A percentile compares a stretch with the other conserved stretches of the same genome.
Conservation (phyloP, 2,797 vertebrate genomes). For the Chanos chanos region DNA sequence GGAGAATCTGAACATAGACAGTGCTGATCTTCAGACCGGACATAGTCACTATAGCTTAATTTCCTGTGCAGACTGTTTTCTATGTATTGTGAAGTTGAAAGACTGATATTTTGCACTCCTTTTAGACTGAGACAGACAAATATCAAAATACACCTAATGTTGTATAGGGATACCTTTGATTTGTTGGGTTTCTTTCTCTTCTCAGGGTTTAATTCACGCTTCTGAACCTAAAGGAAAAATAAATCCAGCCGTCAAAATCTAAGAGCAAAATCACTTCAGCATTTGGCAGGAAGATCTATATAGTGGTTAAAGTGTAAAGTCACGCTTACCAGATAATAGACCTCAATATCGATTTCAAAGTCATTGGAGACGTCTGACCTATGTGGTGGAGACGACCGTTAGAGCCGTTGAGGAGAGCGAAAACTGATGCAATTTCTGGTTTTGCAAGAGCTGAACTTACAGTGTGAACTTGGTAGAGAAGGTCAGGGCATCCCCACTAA, state of each 20-base stretch:
- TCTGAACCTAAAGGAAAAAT: slow-evolving; percentile 77
- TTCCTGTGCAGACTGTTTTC: too few species aligned
- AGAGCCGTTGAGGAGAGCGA: background rate
- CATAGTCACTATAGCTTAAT: background rate
- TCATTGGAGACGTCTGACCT: slow-evolving; percentile 86
- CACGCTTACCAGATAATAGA: slow-evolving; percentile 92
- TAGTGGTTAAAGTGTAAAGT: slow-evolving; percentile 8
- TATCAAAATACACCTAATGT: background rate
- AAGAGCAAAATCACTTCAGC: background rate
- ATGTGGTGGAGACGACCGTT: too few species aligned
- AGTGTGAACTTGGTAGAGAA: slow-evolving; percentile 86
- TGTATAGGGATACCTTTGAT: slow-evolving; percentile 79
- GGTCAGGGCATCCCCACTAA: slow-evolving; percentile 88
- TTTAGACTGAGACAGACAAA: background rate
- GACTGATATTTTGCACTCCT: background rate
- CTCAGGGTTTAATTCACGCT: slow-evolving; percentile 74
- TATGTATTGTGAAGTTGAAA: too few species aligned
- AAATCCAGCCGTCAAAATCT: background rate
- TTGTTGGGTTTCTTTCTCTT: slow-evolving; percentile 91
- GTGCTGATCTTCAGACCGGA: background rate
- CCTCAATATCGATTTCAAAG: slow-evolving; percentile 87
- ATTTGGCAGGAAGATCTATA: background rate
- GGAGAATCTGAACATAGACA: slow-evolving; percentile 48
- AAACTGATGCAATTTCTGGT: background rate
- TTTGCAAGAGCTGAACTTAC: slow-evolving; percentile 66